Percentiles rank a stretch among this genome's conserved stretches.
Conservation (phyloP, 2,797 vertebrate genomes). For the Scomberomorus guttatus region DNA sequence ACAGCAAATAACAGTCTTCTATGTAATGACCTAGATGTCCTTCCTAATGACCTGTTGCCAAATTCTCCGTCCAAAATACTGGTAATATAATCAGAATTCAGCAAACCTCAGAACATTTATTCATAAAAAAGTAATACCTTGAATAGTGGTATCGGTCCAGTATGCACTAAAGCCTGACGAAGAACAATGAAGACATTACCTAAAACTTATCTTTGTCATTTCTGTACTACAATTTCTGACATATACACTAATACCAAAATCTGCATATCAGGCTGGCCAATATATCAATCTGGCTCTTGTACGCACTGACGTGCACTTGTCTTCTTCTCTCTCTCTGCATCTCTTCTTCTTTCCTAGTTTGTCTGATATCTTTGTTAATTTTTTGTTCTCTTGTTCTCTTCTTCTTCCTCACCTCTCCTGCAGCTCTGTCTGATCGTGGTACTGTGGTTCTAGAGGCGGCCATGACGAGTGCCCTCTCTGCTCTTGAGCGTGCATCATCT, state of each 20-base stretch:
- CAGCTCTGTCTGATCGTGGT: constrained; percentile 93
- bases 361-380: neutral
- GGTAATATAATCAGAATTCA: constrained; percentile 3
- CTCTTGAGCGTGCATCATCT: constrained; percentile 83
- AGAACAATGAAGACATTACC: neutral
- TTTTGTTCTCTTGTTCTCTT: neutral
- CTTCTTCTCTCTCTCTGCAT: neutral
- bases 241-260: neutral
- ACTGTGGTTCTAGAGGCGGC: constrained; percentile 92
- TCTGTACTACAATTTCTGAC: neutral
- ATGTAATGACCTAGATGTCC: constrained; percentile 11
- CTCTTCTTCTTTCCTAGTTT: neutral
- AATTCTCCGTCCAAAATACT: neutral
- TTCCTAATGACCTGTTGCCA: constrained; percentile 9
- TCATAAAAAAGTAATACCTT: neutral
- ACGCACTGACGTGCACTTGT: constrained; percentile 3
- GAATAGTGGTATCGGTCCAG: neutral
- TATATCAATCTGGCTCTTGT: neutral
- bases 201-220: neutral
- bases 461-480: constrained; percentile 87
- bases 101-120: neutral
- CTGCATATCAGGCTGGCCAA: neutral
- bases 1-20: constrained; percentile 25
- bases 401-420: neutral
- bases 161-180: neutral